Evolutionary conservation across 1,140 invertebrate genomes (phyloP), one percentile per base, ranked within the genome.

Genomic region (Brachionus asplanchnoidis): DNA sequence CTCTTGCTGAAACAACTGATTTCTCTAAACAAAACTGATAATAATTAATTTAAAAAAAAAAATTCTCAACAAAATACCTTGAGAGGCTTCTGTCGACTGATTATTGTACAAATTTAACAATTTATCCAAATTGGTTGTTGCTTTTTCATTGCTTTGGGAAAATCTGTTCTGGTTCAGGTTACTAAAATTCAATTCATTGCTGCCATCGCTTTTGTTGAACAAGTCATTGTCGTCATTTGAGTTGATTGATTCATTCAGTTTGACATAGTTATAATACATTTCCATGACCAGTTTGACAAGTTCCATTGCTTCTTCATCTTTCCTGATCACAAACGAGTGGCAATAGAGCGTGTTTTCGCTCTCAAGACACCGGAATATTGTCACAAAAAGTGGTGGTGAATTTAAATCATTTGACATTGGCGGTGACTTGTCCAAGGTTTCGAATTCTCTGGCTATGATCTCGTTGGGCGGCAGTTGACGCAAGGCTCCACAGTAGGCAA

Each of bases 251-350:
- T 77, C 26, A 12, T 50, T 77, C 44, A 77, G 20, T 50, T 20
- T 28, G 23, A 50, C 44, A 46, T 20, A 77, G 50, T 77, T 77
- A 7, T 77, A 82, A 36, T 82, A 82, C n/a, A 65, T 82, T 60
- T 82, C 53, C 79, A 82, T 82, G 1, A 82, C 53, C 1, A 82
- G 42, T 40, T 65, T 82, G 32, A 82, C 79, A 46, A 82, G n/a
- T 44, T 82, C 53, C 79, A 82, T 82, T 20, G 79, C 79, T 82
- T 82, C 53, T 65, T 82, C 53, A 26, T 82, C 79, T 14, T 65
- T 60, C 14, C 42, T 42, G 8, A 82, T 65, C 17, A 82, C 53
- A 82, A 82, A 82, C 28, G 79, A 65, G 23, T 82, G 79, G 40
- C 79, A 82, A 26, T 82, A 82, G 4, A 82, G 53, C 3, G 79